Evolutionary conservation across 2,113 vertebrate species (phyloP).

Genomic region (Brachirus orientalis): DNA sequence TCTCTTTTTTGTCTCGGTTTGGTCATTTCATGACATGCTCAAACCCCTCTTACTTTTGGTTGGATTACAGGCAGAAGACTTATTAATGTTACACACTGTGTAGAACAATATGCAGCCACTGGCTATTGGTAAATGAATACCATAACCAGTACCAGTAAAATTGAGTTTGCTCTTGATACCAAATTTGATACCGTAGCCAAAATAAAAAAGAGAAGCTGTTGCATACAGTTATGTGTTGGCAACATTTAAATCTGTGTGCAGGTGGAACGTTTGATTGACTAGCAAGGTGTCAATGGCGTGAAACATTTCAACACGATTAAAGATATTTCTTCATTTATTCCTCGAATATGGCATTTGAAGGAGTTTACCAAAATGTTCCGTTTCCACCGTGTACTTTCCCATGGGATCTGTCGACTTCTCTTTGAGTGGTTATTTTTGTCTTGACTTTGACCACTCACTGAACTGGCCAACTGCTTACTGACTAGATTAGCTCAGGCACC

Average conservation of each 20-base stretch:
- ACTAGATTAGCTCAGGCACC: constrained; percentile 58
- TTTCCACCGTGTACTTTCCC: constrained; percentile 40
- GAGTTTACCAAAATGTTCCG: not conserved
- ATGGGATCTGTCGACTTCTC: constrained; percentile 32
- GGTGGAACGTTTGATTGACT: not conserved
- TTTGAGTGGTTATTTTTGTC: constrained; percentile 48
- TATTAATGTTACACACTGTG: constrained; percentile 2
- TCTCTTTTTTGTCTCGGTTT: constrained; percentile 6
- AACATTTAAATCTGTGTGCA: not conserved
- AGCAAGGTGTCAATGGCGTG: not conserved
- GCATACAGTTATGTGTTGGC: no score
- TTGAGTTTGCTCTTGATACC: not conserved
- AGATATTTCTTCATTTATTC: not conserved
- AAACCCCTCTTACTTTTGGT: constrained; percentile 23
- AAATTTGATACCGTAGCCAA: no score
- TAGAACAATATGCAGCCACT: not conserved
- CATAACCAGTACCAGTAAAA: not conserved
- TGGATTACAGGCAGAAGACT: constrained; percentile 2
- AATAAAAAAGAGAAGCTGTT: no score
- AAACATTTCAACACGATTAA: not conserved
- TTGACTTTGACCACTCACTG: constrained; percentile 54
- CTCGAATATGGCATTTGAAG: not conserved
- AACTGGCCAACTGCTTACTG: constrained; percentile 64
- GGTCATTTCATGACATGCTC: constrained; percentile 25
- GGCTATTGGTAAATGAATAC: not conserved